These are phyloP conservation scores for Cheilosia pagana DNA, from an alignment of 2,888 invertebrate species.

Conservation along the genomic window DNA sequence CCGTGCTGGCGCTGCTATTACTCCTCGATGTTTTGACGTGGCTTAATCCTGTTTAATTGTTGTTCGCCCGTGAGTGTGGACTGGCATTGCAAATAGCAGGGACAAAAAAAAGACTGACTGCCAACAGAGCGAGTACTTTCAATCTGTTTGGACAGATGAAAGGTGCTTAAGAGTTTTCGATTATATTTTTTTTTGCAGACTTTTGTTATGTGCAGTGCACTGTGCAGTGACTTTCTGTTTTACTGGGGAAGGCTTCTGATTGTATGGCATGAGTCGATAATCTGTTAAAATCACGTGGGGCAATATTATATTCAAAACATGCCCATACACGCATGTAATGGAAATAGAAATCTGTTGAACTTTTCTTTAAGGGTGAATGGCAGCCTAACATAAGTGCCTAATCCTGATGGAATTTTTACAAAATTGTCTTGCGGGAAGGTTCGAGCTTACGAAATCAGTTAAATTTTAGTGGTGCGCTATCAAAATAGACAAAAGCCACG, in stretches of 20 bases:
- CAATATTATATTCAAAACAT: no score
- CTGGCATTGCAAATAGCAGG: neutral
- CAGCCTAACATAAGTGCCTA: no score
- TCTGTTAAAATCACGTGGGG: slow-evolving; percentile 17
- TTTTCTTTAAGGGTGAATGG: no score
- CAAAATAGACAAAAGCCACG: no score
- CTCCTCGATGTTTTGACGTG: slow-evolving; percentile 68
- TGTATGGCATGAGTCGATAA: slow-evolving; percentile 4
- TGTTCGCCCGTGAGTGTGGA: slow-evolving; percentile 48
- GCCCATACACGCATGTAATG: no score
- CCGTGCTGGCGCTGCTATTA: slow-evolving; percentile 38
- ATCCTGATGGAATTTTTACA: no score
- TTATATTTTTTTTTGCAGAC: slow-evolving; percentile 2
- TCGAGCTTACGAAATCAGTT: no score
- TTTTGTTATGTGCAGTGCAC: neutral
- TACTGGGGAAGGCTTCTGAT: slow-evolving; percentile 39
- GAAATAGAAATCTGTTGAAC: no score
- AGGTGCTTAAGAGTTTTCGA: slow-evolving; percentile 44
- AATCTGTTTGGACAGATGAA: slow-evolving; percentile 63
- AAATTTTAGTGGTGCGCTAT: no score
- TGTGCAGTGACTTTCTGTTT: slow-evolving; percentile 41
- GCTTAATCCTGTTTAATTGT: slow-evolving; percentile 73
- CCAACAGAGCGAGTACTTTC: slow-evolving; percentile 29
- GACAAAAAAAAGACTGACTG: neutral
- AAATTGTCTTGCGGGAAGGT: no score